phyloP scores from a whole-genome alignment of 2,797 vertebrate genomes.

The Neopelma chrysocephalum region DNA sequence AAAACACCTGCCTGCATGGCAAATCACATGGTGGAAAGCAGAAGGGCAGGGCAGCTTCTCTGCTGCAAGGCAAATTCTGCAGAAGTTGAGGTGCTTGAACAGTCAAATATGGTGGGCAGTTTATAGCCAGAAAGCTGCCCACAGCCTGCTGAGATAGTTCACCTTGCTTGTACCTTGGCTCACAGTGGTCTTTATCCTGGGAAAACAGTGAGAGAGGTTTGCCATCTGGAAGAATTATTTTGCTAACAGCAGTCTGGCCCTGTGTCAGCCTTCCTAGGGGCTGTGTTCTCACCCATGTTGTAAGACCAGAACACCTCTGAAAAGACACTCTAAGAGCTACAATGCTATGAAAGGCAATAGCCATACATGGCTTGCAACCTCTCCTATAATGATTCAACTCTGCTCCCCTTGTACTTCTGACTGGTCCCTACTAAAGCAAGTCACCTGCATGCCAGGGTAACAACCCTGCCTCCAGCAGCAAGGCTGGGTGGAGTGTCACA shows the following conservation, averaged over 20 bases:
- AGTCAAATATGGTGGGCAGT: background rate
- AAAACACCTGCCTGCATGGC: background rate
- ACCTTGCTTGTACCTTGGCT: background rate
- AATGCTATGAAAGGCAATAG: background rate
- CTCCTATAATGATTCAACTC: background rate
- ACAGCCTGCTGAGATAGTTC: background rate
- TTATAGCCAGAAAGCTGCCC: background rate
- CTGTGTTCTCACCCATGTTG: background rate
- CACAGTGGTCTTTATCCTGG: background rate
- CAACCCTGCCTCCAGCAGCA: background rate
- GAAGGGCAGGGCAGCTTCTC: background rate
- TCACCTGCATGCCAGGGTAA: background rate
- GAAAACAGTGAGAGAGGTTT: background rate
- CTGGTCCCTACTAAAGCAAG: background rate
- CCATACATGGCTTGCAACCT: background rate
- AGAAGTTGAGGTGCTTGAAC: background rate
- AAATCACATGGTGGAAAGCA: background rate
- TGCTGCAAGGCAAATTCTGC: background rate
- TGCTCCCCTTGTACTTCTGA: background rate
- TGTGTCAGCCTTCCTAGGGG: background rate
- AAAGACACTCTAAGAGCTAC: background rate
- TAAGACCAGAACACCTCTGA: background rate
- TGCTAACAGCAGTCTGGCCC: background rate
- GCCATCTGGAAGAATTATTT: background rate
- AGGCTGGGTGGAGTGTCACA: background rate